Evolutionary conservation across 2,797 vertebrate species (phyloP).

Genomic region (Acomys russatus): DNA sequence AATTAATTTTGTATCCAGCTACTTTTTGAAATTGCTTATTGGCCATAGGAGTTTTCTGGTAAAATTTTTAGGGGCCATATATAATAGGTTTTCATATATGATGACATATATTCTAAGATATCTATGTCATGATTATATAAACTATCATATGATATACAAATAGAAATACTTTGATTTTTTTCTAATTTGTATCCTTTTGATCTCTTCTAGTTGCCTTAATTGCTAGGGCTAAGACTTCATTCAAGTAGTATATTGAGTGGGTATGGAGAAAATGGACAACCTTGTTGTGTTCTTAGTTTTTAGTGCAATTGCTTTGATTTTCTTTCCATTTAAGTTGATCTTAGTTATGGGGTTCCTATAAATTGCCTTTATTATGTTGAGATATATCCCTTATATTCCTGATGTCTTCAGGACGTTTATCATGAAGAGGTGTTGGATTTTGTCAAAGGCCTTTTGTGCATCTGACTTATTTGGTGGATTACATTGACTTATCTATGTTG

Average conservation of each 20-base stretch:
- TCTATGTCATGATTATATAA: too few species aligned
- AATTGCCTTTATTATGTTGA: background rate
- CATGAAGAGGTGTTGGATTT: too few species aligned
- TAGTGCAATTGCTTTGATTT: background rate
- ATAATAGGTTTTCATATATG: too few species aligned
- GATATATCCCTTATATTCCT: background rate
- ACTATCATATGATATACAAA: background rate
- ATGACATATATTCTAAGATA: too few species aligned
- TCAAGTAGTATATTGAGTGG: background rate
- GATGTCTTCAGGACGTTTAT: background rate
- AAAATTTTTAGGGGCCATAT: too few species aligned
- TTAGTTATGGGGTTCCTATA: background rate
- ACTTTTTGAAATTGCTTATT: too few species aligned
- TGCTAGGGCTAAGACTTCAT: background rate
- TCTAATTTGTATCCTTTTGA: background rate
- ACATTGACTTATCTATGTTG: background rate
- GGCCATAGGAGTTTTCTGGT: too few species aligned
- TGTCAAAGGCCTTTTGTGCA: background rate
- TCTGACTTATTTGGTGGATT: background rate
- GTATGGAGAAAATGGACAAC: background rate
- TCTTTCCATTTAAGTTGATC: background rate
- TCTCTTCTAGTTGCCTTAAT: background rate
- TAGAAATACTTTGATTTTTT: background rate
- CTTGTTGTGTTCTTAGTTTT: background rate
- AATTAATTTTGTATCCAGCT: too few species aligned